Evolutionary conservation across 2,797 vertebrate genomes (phyloP).

Genomic region (Acipenser ruthenus): DNA sequence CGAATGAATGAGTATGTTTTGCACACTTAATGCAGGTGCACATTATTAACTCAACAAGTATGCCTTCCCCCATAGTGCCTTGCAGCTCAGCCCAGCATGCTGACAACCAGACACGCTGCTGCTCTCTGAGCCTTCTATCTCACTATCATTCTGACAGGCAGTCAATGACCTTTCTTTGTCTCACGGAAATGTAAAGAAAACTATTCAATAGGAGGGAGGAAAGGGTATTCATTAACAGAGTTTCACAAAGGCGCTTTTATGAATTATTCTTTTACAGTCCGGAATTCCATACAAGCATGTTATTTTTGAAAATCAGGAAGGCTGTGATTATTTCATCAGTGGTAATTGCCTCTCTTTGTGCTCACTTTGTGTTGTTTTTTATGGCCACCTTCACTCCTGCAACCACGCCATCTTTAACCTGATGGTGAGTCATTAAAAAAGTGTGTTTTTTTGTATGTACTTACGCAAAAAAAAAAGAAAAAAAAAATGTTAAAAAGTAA

Average conservation of each 20-base stretch:
- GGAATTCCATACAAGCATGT: background rate
- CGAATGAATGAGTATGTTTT: too few relatives aligned
- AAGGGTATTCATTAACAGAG: background rate
- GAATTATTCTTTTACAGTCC: background rate
- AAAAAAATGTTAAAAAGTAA: too few relatives aligned
- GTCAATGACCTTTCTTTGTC: background rate
- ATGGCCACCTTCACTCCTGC: conserved; percentile 50
- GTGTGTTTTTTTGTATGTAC: too few relatives aligned
- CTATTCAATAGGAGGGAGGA: background rate
- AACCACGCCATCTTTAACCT: conserved; percentile 31
- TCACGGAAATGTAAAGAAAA: background rate
- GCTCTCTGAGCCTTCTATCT: too few relatives aligned
- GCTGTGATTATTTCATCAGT: conserved; percentile 1
- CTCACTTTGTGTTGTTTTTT: conserved; percentile 29
- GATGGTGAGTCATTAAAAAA: conserved; percentile 27
- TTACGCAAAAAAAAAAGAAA: too few relatives aligned
- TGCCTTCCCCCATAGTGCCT: too few relatives aligned
- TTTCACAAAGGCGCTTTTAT: background rate
- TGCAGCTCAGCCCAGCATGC: too few relatives aligned
- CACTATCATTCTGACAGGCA: background rate
- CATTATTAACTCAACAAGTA: too few relatives aligned
- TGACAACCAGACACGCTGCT: too few relatives aligned
- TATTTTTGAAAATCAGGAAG: background rate
- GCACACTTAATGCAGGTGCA: too few relatives aligned
- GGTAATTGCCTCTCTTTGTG: conserved; percentile 2